These are phyloP conservation scores for Sipha maydis DNA, from an alignment of 2,888 invertebrate genomes.

Conservation along the genomic window DNA sequence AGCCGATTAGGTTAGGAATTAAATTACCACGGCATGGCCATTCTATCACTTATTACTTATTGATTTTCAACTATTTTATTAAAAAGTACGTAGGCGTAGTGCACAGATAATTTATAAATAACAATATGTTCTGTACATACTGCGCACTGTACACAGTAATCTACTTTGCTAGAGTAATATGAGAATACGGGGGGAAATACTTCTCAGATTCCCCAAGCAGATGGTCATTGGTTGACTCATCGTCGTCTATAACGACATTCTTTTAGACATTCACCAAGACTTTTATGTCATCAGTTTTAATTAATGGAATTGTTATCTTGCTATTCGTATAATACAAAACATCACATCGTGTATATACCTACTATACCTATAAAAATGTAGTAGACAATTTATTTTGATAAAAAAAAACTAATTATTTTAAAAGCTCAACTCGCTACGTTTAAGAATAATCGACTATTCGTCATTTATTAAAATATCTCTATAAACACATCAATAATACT, in stretches of 20 bases:
- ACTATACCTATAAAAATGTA: not conserved
- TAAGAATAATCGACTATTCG: not conserved
- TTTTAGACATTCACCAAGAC: not conserved
- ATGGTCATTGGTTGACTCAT: slow-evolving; percentile 54
- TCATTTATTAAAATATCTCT: not conserved
- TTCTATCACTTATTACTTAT: too few species aligned
- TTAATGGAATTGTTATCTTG: slow-evolving; percentile 16
- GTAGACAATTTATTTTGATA: not conserved
- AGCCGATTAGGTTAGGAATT: too few species aligned
- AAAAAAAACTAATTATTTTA: not conserved
- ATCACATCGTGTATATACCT: not conserved
- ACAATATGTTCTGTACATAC: not conserved
- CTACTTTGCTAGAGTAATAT: not conserved
- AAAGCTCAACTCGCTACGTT: not conserved
- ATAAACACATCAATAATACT: not conserved
- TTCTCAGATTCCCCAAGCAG: slow-evolving; percentile 48
- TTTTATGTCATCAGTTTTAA: slow-evolving; percentile 35
- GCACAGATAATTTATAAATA: not conserved
- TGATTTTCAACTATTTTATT: too few species aligned
- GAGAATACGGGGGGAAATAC: slow-evolving; percentile 4
- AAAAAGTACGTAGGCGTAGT: too few species aligned
- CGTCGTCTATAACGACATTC: slow-evolving; percentile 34
- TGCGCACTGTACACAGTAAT: not conserved
- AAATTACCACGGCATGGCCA: too few species aligned
- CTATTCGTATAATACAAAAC: not conserved